Evolutionary conservation across 2,113 vertebrate genomes (phyloP).

Genomic region (Calonectris borealis): DNA sequence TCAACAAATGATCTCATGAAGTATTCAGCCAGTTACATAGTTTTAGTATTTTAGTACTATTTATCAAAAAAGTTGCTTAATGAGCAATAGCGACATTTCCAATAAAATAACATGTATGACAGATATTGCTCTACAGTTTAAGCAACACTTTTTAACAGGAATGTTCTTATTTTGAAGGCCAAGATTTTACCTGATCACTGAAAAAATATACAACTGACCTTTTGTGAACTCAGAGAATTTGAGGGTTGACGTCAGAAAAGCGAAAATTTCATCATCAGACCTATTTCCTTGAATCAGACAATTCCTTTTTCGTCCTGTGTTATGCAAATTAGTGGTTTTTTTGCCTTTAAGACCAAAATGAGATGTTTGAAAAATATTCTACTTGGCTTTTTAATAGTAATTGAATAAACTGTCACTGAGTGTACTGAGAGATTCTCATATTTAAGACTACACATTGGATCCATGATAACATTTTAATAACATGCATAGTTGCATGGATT

Average conservation of each 20-base stretch:
- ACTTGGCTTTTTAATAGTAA: background rate
- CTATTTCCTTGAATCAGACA: background rate
- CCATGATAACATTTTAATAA: background rate
- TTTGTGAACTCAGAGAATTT: background rate
- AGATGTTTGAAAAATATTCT: background rate
- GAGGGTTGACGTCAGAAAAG: background rate
- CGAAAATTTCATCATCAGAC: background rate
- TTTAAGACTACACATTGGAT: background rate
- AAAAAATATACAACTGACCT: background rate
- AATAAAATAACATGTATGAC: background rate
- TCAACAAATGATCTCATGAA: background rate
- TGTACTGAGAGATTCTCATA: background rate
- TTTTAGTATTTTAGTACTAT: background rate
- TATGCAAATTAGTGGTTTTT: background rate
- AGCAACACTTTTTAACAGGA: background rate
- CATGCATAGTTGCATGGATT: background rate
- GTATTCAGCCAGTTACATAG: background rate
- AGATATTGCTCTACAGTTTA: background rate
- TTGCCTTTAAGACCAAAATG: background rate
- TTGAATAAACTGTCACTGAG: background rate
- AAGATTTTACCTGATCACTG: background rate
- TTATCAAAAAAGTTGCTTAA: background rate
- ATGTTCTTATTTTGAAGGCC: background rate
- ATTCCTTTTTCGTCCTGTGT: rapidly evolving
- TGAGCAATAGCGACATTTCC: background rate